A percentile compares a stretch with the other conserved stretches of the same genome.
phyloP scores from a whole-genome alignment of 2,113 vertebrate species.

The Hydropotes inermis region DNA sequence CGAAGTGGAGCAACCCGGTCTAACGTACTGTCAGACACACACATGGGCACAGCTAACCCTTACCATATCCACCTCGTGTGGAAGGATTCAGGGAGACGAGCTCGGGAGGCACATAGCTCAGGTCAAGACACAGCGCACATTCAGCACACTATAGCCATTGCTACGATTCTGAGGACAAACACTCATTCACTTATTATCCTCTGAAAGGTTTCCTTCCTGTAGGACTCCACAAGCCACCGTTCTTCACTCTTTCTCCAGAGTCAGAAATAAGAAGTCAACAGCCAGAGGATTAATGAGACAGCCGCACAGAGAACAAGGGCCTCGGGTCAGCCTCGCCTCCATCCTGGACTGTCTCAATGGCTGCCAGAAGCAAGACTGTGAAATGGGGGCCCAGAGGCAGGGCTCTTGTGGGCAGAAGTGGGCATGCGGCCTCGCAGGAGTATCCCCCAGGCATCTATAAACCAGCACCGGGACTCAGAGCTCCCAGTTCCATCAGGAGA shows the following conservation, averaged over 20 bases:
- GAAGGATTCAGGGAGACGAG: background rate
- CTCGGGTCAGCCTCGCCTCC: background rate
- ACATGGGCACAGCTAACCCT: background rate
- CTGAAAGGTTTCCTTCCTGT: background rate
- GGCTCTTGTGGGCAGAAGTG: background rate
- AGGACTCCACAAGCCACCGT: background rate
- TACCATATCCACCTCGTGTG: background rate
- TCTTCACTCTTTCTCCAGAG: background rate
- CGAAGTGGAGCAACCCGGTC: background rate
- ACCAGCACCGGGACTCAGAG: background rate
- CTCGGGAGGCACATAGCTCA: background rate
- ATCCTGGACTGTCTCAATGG: background rate
- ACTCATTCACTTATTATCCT: background rate
- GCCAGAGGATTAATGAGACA: background rate
- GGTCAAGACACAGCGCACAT: rapidly evolving
- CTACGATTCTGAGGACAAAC: background rate
- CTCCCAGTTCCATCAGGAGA: background rate
- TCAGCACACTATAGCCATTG: background rate
- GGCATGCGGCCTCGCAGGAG: background rate
- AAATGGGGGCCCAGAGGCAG: background rate
- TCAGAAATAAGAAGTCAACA: background rate
- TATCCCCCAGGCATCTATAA: background rate
- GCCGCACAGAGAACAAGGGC: background rate
- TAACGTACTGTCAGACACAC: background rate
- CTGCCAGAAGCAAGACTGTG: background rate